These are phyloP conservation scores for Heliothis virescens DNA, from an alignment of 1,140 invertebrate species.

Conservation along the genomic window DNA sequence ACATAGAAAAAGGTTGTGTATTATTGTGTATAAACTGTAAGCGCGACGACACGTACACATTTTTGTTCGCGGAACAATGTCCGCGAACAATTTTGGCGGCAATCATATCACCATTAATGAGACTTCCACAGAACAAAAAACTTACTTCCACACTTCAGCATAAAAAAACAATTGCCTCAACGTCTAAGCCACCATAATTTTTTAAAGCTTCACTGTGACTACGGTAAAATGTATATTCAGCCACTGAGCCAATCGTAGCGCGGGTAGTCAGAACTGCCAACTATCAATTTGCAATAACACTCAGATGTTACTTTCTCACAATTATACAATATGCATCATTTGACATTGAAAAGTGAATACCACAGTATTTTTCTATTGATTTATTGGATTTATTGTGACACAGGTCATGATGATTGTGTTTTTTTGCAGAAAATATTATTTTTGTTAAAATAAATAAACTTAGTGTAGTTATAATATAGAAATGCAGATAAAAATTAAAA, in stretches of 20 bases:
- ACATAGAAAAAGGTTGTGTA: no score
- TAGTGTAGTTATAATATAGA: background rate
- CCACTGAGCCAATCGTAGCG: background rate
- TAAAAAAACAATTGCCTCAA: no score
- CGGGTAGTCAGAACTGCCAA: background rate
- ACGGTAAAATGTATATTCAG: background rate
- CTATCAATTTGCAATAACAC: background rate
- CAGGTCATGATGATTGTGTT: background rate
- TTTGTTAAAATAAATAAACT: background rate
- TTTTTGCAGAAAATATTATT: background rate
- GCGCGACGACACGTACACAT: no score
- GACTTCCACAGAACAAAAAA: no score
- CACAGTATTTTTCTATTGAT: background rate
- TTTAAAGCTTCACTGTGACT: no score
- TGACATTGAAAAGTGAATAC: background rate
- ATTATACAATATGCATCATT: conserved; percentile 9
- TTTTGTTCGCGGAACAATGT: no score
- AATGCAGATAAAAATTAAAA: no score
- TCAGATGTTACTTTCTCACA: background rate
- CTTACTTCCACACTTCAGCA: no score
- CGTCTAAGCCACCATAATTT: no score
- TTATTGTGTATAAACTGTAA: no score
- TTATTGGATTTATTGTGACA: background rate
- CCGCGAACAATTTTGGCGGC: no score
- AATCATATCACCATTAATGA: no score